Conservation (phyloP, 2,797 vertebrate genomes). For the Bradypodion pumilum region DNA sequence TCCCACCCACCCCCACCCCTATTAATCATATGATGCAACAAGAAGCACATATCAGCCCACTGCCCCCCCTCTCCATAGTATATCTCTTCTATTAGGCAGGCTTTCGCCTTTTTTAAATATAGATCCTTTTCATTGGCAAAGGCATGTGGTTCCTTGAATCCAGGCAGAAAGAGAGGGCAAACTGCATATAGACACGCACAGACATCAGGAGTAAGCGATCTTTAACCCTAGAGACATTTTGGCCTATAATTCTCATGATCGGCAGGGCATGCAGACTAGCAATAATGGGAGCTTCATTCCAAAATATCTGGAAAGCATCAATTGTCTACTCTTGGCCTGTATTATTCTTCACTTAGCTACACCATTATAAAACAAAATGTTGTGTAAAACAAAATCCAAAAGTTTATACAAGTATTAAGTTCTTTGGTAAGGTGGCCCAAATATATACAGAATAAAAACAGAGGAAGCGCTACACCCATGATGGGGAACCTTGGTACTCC, state of each 20-base stretch:
- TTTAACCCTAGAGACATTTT: background rate
- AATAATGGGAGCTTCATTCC: background rate
- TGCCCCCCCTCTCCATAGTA: too few relatives aligned
- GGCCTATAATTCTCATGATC: background rate
- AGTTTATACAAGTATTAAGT: background rate
- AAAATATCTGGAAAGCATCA: background rate
- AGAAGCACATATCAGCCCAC: too few relatives aligned
- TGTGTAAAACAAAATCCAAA: background rate
- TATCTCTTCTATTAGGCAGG: too few relatives aligned
- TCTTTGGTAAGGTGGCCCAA: background rate
- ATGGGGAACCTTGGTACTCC: too few relatives aligned
- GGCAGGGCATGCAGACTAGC: background rate
- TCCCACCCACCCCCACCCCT: too few relatives aligned
- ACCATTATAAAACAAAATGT: background rate
- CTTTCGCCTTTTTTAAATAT: too few relatives aligned
- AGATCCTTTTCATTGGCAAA: too few relatives aligned
- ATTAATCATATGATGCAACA: too few relatives aligned
- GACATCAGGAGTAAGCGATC: background rate
- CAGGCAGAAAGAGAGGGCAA: too few relatives aligned
- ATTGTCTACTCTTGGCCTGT: background rate
- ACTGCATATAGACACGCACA: too few relatives aligned
- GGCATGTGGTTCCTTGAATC: too few relatives aligned
- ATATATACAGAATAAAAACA: background rate
- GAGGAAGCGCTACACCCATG: too few relatives aligned
- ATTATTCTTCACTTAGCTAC: background rate